Base-by-base conservation (phyloP, 2,888 invertebrate species). In the Limnephilus lunatus region DNA sequence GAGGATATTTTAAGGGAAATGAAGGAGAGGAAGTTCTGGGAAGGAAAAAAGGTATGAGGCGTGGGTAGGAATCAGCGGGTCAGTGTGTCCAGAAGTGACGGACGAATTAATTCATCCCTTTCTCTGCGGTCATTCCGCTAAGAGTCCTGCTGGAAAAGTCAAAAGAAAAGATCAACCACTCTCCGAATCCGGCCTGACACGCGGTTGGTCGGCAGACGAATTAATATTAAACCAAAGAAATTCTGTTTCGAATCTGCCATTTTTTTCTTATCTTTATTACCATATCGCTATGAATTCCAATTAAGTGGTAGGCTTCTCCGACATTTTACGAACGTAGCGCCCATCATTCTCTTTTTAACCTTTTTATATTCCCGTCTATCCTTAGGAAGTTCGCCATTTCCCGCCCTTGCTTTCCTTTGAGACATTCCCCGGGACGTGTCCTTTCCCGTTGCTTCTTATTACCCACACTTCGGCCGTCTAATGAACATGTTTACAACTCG, bases 401-500 rank as follows among this genome's bases (percentile, higher is more conserved):
- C 19, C 31, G 83, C 25, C 83, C 83, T 83, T 35, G 35, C 11
- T 83, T 19, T 83, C 35, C 35, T 83, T 68, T 68, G 68, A 68
- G 68, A 68, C 68, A n/a, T n/a, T 68, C 68, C 25, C 35, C 83
- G 2, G 30, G 48, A 44, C 86, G 39, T 44, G 44, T 86, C 86
- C 86, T 44, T 86, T 86, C 25, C 48, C 44, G 86, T 86, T 44
- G 48, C n/a, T 86, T 44, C 86, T 86, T 86, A 86, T 86, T 86
- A 86, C 86, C n/a, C 48, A 86, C 86, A 86, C 39, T 25, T 68
- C 14, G 30, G n/a, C 48, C 44, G 3, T 86, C 86, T 86, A 86
- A 86, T 44, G 86, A 86, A 86, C 86, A 44, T 86, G 44, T 86
- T 86, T 86, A 86, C 86, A 86, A 86, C 86, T 44, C n/a, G 30